These are phyloP conservation scores for Aquatica leii DNA, from an alignment of 2,888 invertebrate species.

Conservation along the genomic window DNA sequence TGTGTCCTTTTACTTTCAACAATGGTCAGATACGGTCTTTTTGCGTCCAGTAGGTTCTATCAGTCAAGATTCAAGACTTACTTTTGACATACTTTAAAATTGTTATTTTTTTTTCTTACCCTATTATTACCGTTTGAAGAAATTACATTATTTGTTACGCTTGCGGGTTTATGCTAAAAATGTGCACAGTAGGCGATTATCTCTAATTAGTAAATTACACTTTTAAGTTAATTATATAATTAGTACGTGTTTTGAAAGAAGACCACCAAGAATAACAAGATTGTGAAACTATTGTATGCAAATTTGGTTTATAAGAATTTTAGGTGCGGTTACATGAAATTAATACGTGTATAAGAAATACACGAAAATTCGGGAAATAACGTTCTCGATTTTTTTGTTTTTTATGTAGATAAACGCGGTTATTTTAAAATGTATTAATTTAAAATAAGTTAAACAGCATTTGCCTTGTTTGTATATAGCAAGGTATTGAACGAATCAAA, in stretches of 20 bases:
- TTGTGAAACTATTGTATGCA: conserved; percentile 5
- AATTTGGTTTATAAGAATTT: neutral
- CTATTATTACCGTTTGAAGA: too few species aligned
- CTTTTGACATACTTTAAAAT: conserved; percentile 26
- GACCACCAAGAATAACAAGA: conserved; percentile 2
- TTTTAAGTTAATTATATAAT: conserved; percentile 2
- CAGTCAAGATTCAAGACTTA: conserved; percentile 39
- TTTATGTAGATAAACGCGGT: too few species aligned
- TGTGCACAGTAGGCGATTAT: neutral
- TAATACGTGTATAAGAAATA: too few species aligned
- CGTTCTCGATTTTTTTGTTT: too few species aligned
- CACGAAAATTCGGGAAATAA: too few species aligned
- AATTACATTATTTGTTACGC: neutral
- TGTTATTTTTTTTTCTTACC: too few species aligned
- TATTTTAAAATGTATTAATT: too few species aligned
- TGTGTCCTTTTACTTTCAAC: conserved; percentile 59
- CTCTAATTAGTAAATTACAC: neutral
- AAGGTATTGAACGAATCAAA: too few species aligned
- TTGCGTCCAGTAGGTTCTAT: conserved; percentile 49
- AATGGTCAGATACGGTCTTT: conserved; percentile 37
- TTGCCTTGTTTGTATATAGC: too few species aligned
- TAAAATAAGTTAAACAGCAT: too few species aligned
- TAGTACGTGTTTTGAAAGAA: neutral
- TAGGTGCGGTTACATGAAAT: too few species aligned
- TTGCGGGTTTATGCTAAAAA: neutral